A percentile compares a stretch with the other conserved stretches of the same genome.
Conservation (phyloP, 2,113 vertebrate species). For the Myotis davidii region DNA sequence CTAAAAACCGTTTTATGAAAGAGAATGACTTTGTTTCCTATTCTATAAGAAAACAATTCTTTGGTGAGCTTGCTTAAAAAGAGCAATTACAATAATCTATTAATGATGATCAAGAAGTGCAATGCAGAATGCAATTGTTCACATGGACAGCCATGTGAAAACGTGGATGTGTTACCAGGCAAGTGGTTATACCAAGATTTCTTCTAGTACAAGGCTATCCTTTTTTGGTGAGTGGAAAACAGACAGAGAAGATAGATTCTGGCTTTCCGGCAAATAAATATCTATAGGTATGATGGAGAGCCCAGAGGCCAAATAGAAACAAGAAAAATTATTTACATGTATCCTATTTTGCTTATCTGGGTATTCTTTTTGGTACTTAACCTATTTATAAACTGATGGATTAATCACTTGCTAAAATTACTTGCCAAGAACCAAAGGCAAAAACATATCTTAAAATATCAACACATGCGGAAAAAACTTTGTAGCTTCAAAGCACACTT, state of each 20-base stretch:
- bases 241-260: neutral
- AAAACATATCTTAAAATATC: neutral
- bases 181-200: neutral
- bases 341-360: neutral
- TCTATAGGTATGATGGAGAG: neutral
- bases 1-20: neutral
- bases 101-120: neutral
- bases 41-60: neutral
- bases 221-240: neutral
- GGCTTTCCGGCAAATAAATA: neutral
- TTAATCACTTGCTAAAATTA: slow-evolving; percentile 21
- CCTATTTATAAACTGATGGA: neutral
- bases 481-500: neutral
- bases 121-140: neutral
- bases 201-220: neutral
- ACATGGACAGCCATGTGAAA: neutral
- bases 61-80: neutral
- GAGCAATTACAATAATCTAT: neutral
- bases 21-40: neutral
- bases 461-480: neutral
- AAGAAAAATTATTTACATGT: neutral
- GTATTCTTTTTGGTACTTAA: neutral
- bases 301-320: neutral
- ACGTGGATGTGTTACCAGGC: neutral
- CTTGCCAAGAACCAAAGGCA: slow-evolving; percentile 2